phyloP scores from a whole-genome alignment of 2,888 invertebrate genomes.

The Erpobdella octoculata region DNA sequence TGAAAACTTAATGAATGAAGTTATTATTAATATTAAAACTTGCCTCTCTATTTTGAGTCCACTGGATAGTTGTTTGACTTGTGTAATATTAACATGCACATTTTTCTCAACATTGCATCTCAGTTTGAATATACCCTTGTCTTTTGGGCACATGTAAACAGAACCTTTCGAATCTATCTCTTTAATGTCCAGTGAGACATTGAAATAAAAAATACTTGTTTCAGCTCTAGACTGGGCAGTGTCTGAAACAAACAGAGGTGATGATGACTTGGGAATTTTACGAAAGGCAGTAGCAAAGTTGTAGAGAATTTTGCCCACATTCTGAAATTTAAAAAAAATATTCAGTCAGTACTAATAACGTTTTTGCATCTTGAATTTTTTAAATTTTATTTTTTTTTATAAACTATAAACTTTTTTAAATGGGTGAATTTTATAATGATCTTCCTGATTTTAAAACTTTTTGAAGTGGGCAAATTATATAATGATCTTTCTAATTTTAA shows the following conservation, averaged over 20 bases:
- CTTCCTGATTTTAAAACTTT: too few species aligned
- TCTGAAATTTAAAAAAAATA: slow-evolving; percentile 32
- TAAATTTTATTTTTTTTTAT: too few species aligned
- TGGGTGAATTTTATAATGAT: too few species aligned
- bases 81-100: slow-evolving; percentile 72
- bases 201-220: slow-evolving; percentile 58
- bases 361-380: too few species aligned
- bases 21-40: slow-evolving; percentile 28
- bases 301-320: slow-evolving; percentile 57
- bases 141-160: slow-evolving; percentile 63
- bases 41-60: slow-evolving; percentile 69
- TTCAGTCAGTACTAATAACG: too few species aligned
- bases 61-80: slow-evolving; percentile 46
- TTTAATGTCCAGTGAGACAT: slow-evolving; percentile 80
- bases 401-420: too few species aligned
- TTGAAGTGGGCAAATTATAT: too few species aligned
- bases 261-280: slow-evolving; percentile 61
- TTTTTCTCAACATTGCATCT: slow-evolving; percentile 73
- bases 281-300: slow-evolving; percentile 92
- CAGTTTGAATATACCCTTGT: slow-evolving; percentile 57
- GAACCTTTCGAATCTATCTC: slow-evolving; percentile 50
- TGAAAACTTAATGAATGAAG: background rate
- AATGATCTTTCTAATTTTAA: too few species aligned
- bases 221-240: background rate
- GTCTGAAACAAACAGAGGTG: slow-evolving; percentile 28